These are phyloP conservation scores for Pristionchus entomophagus DNA, from an alignment of 2,888 invertebrate genomes.

Conservation along the genomic window DNA sequence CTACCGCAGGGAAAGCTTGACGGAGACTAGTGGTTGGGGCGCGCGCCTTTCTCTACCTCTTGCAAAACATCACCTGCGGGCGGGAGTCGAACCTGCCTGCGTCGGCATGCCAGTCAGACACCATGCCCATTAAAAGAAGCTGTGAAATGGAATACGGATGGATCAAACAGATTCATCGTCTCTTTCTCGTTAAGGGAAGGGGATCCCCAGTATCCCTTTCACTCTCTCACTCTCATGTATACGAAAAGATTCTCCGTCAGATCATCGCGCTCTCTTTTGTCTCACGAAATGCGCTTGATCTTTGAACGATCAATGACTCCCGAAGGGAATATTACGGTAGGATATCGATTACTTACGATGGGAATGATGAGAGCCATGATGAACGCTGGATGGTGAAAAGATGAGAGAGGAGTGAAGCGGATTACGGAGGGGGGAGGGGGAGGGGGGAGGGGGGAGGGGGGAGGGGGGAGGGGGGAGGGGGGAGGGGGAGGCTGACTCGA, in stretches of 20 bases:
- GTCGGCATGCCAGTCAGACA: no score
- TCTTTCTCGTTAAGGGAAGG: neutral
- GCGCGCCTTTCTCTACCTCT: no score
- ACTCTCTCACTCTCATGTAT: no score
- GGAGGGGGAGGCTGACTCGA: no score
- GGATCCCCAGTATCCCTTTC: neutral
- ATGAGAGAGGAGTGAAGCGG: neutral
- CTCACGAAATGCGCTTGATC: neutral
- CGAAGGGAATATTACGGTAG: slow-evolving; percentile 30
- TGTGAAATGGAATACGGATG: slow-evolving; percentile 35
- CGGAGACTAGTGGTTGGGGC: no score
- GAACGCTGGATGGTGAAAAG: slow-evolving; percentile 29
- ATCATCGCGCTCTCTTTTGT: neutral
- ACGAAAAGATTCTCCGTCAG: neutral
- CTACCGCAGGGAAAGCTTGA: no score
- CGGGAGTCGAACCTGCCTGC: no score
- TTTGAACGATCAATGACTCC: neutral
- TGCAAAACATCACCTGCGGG: no score
- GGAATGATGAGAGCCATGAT: slow-evolving; percentile 41
- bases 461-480: neutral
- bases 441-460: neutral
- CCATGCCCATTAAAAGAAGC: no score
- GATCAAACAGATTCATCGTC: slow-evolving; percentile 29
- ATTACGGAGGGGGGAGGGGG: neutral
- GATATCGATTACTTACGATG: slow-evolving; percentile 39